Base-by-base conservation (phyloP, 1,140 invertebrate genomes). In the Pseudomyrmex dendroicus region DNA sequence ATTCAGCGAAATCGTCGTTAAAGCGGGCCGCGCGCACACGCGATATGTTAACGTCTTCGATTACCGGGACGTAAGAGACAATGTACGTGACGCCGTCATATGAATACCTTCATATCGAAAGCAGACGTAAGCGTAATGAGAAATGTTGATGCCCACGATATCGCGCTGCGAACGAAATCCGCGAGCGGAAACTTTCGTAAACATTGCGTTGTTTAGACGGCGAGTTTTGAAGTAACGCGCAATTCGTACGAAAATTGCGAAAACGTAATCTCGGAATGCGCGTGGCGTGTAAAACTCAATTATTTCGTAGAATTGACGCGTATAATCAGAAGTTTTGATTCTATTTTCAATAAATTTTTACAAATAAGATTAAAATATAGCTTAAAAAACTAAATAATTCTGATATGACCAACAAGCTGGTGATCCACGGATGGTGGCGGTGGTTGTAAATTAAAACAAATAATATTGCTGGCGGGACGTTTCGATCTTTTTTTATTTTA, bases 71-170 rank as follows among this genome's bases (percentile, higher is more conserved):
- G 44, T 1, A 12, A 10, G 35, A 50, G 76, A 70, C 73, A 66
- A 64, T 8, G 67, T 80, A 80, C 76, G 76, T 80, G 76, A 80
- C 76, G 35, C 54, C 54, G 76, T 70, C 66, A 80, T 35, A 25
- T 44, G 54, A 67, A 72, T 80, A 80, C 15, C 76, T 67, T 35
- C 66, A 44, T 25, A 50, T 56, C 64, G 64, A 78, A 35, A 13
- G 76, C 52, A 57, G 22, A 48, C 64, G 76, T 78, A 80, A 80
- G 76, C 76, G 56, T 80, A 80, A 80, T 80, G 66, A 46, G 44
- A 80, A 80, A 80, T 68, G 64, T 78, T 68, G 63, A 57, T 54
- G 64, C 2, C 17, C 8, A 50, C 35, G 35, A 70, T 67, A 50
- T n/a, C 22, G 22, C 22, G 54, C 76, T 59, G 64, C 54, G 44